phyloP scores from a whole-genome alignment of 2,113 vertebrate genomes.

The Antechinus stuartii region DNA sequence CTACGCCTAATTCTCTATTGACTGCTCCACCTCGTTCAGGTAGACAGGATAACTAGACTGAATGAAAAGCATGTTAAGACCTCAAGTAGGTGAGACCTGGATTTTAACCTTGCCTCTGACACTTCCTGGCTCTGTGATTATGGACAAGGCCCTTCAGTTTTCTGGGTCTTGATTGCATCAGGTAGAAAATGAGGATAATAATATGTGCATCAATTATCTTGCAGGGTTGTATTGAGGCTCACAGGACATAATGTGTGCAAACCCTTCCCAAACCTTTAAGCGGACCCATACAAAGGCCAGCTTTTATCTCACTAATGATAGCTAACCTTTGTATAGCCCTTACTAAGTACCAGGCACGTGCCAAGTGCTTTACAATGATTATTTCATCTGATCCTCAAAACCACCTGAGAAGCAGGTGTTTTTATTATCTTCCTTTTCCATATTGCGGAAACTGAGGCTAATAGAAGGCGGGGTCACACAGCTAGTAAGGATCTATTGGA shows the following conservation, averaged over 20 bases:
- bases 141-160: background rate
- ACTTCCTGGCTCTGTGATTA: background rate
- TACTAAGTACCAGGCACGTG: too few species aligned
- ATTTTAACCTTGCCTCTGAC: background rate
- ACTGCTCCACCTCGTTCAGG: background rate
- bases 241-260: background rate
- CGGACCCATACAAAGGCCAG: background rate
- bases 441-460: background rate
- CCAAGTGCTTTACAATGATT: background rate
- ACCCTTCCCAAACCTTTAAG: background rate
- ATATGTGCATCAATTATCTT: background rate
- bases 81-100: background rate
- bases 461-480: background rate
- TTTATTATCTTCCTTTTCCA: background rate
- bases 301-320: background rate
- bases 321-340: background rate
- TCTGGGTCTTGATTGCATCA: background rate
- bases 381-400: background rate
- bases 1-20: background rate
- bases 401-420: background rate
- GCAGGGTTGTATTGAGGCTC: background rate
- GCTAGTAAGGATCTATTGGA: background rate
- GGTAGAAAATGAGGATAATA: background rate
- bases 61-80: background rate
- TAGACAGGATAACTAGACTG: background rate